These are phyloP conservation scores for Spicauda simplicius DNA, from an alignment of 2,888 invertebrate species.

Conservation along the genomic window DNA sequence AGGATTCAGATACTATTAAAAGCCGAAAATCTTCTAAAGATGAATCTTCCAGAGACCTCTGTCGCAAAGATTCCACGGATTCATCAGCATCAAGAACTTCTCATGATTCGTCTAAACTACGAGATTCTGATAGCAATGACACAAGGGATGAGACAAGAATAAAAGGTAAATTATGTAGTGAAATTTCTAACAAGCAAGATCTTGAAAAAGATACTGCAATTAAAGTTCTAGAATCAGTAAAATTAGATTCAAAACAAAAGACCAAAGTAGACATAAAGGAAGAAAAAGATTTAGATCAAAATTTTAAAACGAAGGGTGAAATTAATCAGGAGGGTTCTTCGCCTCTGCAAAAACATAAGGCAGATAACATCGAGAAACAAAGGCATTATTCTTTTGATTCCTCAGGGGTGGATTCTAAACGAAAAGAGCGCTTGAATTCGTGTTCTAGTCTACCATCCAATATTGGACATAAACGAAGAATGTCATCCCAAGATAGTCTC, in stretches of 20 bases:
- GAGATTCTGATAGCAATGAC: slow-evolving; percentile 68
- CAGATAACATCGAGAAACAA: slow-evolving; percentile 70
- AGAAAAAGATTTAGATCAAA: slow-evolving; percentile 64
- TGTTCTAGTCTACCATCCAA: slow-evolving; percentile 86
- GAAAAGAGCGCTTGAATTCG: slow-evolving; percentile 86
- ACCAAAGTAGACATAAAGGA: slow-evolving; percentile 76
- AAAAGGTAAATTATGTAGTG: slow-evolving; percentile 69
- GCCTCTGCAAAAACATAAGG: slow-evolving; percentile 55
- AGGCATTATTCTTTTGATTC: slow-evolving; percentile 81
- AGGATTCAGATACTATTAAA: slow-evolving; percentile 67
- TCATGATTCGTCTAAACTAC: slow-evolving; percentile 71
- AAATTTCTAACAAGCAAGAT: slow-evolving; percentile 77
- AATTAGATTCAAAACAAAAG: slow-evolving; percentile 53
- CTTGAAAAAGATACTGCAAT: slow-evolving; percentile 72
- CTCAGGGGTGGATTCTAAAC: slow-evolving; percentile 73
- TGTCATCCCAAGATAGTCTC: slow-evolving; percentile 90
- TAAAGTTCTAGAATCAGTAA: slow-evolving; percentile 49
- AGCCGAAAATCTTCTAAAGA: slow-evolving; percentile 75
- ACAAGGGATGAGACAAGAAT: slow-evolving; percentile 68
- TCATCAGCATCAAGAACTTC: slow-evolving; percentile 74
- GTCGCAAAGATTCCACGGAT: slow-evolving; percentile 80
- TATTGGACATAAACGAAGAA: slow-evolving; percentile 89
- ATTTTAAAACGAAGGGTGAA: slow-evolving; percentile 56
- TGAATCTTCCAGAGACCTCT: slow-evolving; percentile 69
- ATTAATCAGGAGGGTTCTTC: slow-evolving; percentile 45